These are phyloP conservation scores for Macrostomum lignano DNA, from an alignment of 1,140 invertebrate genomes.

Conservation along the genomic window DNA sequence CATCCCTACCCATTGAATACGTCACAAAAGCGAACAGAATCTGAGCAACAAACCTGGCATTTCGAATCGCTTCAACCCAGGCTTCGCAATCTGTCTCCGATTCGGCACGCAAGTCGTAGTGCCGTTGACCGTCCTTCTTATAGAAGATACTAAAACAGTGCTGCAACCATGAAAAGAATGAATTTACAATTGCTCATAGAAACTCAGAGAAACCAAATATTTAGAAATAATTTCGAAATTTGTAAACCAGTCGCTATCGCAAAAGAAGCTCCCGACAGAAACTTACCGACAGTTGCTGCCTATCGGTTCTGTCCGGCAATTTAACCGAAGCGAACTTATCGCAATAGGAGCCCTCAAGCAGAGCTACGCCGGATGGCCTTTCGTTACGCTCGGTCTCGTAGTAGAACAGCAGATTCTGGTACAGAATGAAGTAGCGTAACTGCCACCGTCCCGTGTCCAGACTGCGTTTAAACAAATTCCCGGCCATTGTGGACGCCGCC, in stretches of 20 bases:
- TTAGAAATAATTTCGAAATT: too few relatives aligned
- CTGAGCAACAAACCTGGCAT: slow-evolving; percentile 43
- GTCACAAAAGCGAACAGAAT: too few relatives aligned
- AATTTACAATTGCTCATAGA: too few relatives aligned
- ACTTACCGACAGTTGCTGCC: not conserved
- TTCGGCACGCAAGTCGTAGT: slow-evolving; percentile 53
- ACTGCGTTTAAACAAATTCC: slow-evolving; percentile 54
- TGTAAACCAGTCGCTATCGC: too few relatives aligned
- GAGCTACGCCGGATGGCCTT: slow-evolving; percentile 48
- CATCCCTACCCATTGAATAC: too few relatives aligned
- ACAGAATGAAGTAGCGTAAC: slow-evolving; percentile 54
- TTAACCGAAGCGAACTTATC: slow-evolving; percentile 41
- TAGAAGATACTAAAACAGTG: slow-evolving; percentile 64
- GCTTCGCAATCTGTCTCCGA: slow-evolving; percentile 53
- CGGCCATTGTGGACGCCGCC: slow-evolving; percentile 35
- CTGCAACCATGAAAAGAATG: slow-evolving; percentile 32
- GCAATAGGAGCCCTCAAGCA: slow-evolving; percentile 65
- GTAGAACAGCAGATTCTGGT: slow-evolving; percentile 70
- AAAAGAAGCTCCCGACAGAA: too few relatives aligned
- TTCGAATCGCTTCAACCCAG: slow-evolving; percentile 60
- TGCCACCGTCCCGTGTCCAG: slow-evolving; percentile 63
- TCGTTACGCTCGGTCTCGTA: slow-evolving; percentile 46
- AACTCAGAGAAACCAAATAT: too few relatives aligned
- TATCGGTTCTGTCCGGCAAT: slow-evolving; percentile 4
- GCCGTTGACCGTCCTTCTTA: slow-evolving; percentile 49